Evolutionary conservation across 2,113 vertebrate genomes (phyloP), one percentile per base, ranked within the genome.

Genomic region (Oreochromis tanganicae): DNA sequence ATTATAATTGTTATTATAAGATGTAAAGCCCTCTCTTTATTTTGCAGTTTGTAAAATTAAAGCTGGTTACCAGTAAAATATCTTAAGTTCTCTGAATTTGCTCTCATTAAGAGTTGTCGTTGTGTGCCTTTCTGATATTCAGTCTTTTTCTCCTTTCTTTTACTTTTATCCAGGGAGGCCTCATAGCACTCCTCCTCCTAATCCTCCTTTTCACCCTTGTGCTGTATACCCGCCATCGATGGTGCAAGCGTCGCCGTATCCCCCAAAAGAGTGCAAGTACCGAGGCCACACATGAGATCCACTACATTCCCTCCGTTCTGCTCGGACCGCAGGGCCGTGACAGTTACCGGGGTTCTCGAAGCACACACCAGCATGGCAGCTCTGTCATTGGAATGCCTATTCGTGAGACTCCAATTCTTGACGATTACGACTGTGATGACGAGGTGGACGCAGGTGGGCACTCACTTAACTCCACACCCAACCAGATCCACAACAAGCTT

Each of bases 181-280:
- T 99, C 94, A 99, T 99, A 0, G 98, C 98, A 0, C 95, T 99
- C 68, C 96, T 99, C 1, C 96, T 99, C 80, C 96, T 99, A 17
- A 97, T 99, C 83, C 95, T 99, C 63, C 97, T 99, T 71, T 99
- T 99, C 97, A 98, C 97, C 0, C 97, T 99, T 80, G 98, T 98
- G 5, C 94, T 99, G 36, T 98, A 98, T 0, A 98, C 98, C 4
- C 99, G 99, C 61, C 96, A 98, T 6, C 98, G 97, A 32, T 99
- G 98, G 98, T 97, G 98, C 95, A 98, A 98, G 85, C 97, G 98
- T 0, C 97, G 98, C 29, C 96, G 97, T 5, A 96, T 98, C 57
- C 99, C 98, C 0, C 98, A 99, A 96, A 99, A 99, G 94, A 99
- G 99, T 0, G 99, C 99, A 24, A 99, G 98, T 93, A 99, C 98